Evolutionary conservation across 1,140 invertebrate genomes (phyloP), one percentile per base, ranked within the genome.

Genomic region (Apis cerana): DNA sequence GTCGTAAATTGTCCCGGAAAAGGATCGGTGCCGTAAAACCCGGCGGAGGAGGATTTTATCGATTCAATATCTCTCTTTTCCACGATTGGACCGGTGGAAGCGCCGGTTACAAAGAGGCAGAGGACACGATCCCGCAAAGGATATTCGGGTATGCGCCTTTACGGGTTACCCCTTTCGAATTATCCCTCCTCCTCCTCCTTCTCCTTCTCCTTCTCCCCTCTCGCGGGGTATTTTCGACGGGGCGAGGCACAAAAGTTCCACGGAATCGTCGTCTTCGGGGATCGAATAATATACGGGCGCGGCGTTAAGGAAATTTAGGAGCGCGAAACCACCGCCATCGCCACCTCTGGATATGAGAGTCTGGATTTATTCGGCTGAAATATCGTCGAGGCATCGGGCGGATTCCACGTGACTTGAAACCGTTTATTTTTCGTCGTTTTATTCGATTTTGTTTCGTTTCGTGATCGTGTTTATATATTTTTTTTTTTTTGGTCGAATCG

Each of bases 241-340:
- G 13, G 23, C 61, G 23, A 15, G 4, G 86, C 85, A 69, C 85
- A 87, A 87, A 87, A 87, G 85, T 87, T 83, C 78, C 82, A 54
- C 23, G 43, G 27, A 59, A n/a, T n/a, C n/a, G 65, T 43, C 23
- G 58, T 33, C 27, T 21, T 83, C 80, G 64, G 77, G 33, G 70
- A 77, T 74, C 70, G 68, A 70, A 88, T 89, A 92, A 91, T 91
- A 90, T 91, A 91, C 83, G 89, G 71, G 83, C 82, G 85, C 75
- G 85, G 85, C 89, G 86, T 91, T 90, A 91, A 91, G 89, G 89
- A 92, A 91, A 92, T 92, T 92, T 92, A 92, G 87, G 88, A 27
- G 89, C 79, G 78, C 82, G 76, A 71, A 78, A 64, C 77, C 71
- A 58, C 56, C 72, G 76, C 75, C 54, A 75, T 80, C 84, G 68